These are phyloP conservation scores for Podarcis muralis DNA, from an alignment of 2,113 vertebrate genomes.

Conservation along the genomic window DNA sequence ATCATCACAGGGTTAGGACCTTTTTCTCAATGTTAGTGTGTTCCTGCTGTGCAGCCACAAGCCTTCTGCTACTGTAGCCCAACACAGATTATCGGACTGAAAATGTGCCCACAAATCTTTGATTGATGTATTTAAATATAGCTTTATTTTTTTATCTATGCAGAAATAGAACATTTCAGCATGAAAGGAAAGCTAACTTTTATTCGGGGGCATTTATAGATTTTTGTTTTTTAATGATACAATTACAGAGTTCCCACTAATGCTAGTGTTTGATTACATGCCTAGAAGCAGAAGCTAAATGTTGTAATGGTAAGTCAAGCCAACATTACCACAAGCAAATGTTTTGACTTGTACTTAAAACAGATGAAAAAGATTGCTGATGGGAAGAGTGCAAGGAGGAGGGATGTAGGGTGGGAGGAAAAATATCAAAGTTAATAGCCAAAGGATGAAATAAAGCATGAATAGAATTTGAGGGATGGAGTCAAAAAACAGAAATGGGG, in stretches of 20 bases:
- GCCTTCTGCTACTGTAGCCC: background rate
- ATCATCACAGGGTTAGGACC: background rate
- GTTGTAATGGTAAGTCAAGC: background rate
- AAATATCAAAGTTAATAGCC: constrained; percentile 14
- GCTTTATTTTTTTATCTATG: background rate
- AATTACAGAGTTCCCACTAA: background rate
- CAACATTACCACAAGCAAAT: background rate
- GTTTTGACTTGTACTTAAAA: background rate
- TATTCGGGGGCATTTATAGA: background rate
- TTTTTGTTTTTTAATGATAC: background rate
- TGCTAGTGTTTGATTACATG: background rate
- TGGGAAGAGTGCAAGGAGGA: background rate
- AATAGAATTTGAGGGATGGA: background rate
- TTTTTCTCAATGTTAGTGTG: background rate
- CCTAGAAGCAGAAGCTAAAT: background rate
- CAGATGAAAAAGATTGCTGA: constrained; percentile 6
- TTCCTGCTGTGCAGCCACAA: background rate
- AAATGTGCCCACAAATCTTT: background rate
- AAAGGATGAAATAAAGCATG: constrained; percentile 12
- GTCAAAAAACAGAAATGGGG: background rate
- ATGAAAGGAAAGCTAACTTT: background rate
- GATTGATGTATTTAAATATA: background rate
- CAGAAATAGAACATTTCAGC: background rate
- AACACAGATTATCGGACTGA: background rate
- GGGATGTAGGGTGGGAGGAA: background rate